These are phyloP conservation scores for Melitaea athalia DNA, from an alignment of 2,888 invertebrate genomes.

Conservation along the genomic window DNA sequence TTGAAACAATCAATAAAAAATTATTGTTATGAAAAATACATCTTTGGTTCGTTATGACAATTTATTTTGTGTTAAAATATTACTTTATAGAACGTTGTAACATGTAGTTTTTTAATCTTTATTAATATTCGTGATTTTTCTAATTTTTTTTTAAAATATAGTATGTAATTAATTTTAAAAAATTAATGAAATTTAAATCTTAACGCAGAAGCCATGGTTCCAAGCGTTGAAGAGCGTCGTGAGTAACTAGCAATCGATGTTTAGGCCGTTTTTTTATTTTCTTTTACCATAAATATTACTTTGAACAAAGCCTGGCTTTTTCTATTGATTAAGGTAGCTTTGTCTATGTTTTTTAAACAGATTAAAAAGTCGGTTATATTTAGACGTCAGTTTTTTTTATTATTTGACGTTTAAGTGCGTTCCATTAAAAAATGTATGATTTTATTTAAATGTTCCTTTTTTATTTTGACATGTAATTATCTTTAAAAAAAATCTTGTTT, in stretches of 20 bases:
- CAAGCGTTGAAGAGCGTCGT: conserved; percentile 78
- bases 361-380: background rate
- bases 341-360: conserved; percentile 25
- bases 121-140: no score
- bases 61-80: background rate
- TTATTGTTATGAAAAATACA: no score
- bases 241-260: conserved; percentile 53
- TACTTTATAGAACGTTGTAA: no score
- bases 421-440: no score
- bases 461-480: no score
- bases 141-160: background rate
- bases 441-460: no score
- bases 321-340: background rate
- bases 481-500: no score
- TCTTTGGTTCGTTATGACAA: no score
- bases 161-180: no score
- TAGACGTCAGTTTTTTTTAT: conserved; percentile 17
- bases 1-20: no score
- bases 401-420: no score
- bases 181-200: conserved; percentile 3
- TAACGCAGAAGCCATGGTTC: conserved; percentile 76
- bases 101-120: no score
- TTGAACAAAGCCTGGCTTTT: background rate
- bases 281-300: background rate
- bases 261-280: conserved; percentile 1